phyloP scores from a whole-genome alignment of 2,113 vertebrate species.

The Rhadina sibilatrix region DNA sequence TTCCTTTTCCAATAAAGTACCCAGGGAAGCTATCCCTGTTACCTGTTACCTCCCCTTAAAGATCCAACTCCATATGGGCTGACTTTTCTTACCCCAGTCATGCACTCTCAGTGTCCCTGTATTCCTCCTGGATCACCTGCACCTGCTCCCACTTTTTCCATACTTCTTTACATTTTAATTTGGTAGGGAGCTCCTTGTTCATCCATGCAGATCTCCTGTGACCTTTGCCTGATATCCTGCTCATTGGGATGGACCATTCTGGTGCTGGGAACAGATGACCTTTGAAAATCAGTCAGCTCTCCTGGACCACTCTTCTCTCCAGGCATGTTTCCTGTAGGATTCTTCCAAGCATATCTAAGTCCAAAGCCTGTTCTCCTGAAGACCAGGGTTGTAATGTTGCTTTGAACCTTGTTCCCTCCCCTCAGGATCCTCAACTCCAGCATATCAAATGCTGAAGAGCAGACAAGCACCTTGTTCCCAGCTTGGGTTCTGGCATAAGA shows the following conservation, averaged over 20 bases:
- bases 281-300: neutral
- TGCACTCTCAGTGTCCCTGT: neutral
- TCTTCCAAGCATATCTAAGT: neutral
- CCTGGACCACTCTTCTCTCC: neutral
- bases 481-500: neutral
- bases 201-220: neutral
- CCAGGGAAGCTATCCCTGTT: neutral
- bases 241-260: neutral
- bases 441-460: neutral
- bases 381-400: neutral
- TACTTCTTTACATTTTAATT: neutral
- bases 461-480: neutral
- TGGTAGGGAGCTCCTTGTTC: neutral
- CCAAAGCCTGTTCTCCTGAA: neutral
- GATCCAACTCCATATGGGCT: neutral
- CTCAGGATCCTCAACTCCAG: neutral
- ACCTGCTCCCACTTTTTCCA: neutral
- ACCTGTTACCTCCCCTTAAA: neutral
- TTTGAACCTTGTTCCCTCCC: neutral
- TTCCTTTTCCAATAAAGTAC: neutral
- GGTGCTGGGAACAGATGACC: neutral
- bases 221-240: neutral
- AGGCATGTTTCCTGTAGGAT: neutral
- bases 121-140: neutral
- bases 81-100: neutral